Evolutionary conservation across 1,140 invertebrate genomes (phyloP).

Genomic region (Leptinotarsa texana): DNA sequence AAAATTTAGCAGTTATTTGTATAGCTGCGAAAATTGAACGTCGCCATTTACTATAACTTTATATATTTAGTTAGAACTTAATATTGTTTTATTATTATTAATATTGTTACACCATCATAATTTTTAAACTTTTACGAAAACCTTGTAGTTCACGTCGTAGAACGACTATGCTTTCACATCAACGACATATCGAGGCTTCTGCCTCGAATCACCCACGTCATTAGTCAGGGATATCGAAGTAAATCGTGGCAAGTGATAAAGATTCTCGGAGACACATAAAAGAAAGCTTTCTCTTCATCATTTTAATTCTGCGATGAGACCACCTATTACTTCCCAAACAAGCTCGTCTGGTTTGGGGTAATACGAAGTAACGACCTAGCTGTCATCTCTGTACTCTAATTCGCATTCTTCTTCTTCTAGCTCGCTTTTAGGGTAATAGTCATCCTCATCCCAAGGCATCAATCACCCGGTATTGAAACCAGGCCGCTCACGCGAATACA

Average conservation of each 20-base stretch:
- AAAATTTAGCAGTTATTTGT: too few relatives aligned
- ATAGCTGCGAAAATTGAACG: too few relatives aligned
- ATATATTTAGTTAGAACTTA: too few relatives aligned
- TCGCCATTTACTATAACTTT: too few relatives aligned
- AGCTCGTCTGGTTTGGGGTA: constrained; percentile 26
- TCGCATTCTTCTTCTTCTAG: constrained; percentile 34
- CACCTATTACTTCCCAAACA: constrained; percentile 34
- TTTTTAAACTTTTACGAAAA: too few relatives aligned
- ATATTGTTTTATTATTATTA: too few relatives aligned
- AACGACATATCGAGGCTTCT: too few relatives aligned
- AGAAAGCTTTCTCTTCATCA: constrained; percentile 35
- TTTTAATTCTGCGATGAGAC: constrained; percentile 34
- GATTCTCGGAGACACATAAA: constrained; percentile 27
- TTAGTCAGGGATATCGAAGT: neutral
- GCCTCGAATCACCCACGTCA: neutral
- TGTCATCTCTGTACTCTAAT: constrained; percentile 36
- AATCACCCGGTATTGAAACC: constrained; percentile 34
- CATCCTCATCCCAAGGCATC: constrained; percentile 29
- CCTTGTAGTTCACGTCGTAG: too few relatives aligned
- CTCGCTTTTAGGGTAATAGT: constrained; percentile 34
- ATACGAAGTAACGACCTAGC: constrained; percentile 35
- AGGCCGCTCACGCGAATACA: constrained; percentile 1
- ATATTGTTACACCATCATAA: too few relatives aligned
- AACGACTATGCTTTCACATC: too few relatives aligned
- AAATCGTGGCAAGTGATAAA: constrained; percentile 7